phyloP scores from a whole-genome alignment of 2,797 vertebrate genomes.

The Picus viridis region DNA sequence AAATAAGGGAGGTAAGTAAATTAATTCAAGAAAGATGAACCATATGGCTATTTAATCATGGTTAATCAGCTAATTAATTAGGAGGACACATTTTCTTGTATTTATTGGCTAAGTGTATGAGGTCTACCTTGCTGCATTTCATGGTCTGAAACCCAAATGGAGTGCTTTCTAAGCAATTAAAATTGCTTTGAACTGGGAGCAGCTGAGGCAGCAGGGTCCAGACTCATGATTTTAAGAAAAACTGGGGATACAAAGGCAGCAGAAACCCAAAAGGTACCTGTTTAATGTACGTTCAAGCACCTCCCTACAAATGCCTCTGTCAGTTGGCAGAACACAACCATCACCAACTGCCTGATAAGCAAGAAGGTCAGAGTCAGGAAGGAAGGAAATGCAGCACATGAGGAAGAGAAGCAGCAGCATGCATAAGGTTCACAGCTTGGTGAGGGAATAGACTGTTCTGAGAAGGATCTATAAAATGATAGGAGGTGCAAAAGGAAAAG shows the following conservation, averaged over 20 bases:
- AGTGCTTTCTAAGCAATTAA: neutral
- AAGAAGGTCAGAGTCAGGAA: neutral
- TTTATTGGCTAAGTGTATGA: neutral
- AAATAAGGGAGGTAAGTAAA: neutral
- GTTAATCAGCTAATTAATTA: slow-evolving; percentile 33
- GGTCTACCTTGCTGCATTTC: neutral
- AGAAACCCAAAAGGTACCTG: neutral
- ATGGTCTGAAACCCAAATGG: neutral
- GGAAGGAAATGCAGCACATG: neutral
- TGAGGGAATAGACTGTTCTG: neutral
- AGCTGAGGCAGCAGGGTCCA: neutral
- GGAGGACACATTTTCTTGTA: neutral
- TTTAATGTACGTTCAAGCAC: neutral
- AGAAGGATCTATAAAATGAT: neutral
- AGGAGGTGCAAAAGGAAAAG: neutral
- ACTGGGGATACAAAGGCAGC: neutral
- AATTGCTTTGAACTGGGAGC: neutral
- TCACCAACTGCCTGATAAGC: neutral
- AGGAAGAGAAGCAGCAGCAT: neutral
- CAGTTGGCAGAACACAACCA: neutral
- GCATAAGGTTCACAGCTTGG: neutral
- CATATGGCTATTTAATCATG: slow-evolving; percentile 17
- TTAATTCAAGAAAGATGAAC: neutral
- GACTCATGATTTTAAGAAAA: neutral
- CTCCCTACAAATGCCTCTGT: neutral